phyloP scores from a whole-genome alignment of 37 sponge, comb jelly and placozoan genomes.

The Ianthella basta region DNA sequence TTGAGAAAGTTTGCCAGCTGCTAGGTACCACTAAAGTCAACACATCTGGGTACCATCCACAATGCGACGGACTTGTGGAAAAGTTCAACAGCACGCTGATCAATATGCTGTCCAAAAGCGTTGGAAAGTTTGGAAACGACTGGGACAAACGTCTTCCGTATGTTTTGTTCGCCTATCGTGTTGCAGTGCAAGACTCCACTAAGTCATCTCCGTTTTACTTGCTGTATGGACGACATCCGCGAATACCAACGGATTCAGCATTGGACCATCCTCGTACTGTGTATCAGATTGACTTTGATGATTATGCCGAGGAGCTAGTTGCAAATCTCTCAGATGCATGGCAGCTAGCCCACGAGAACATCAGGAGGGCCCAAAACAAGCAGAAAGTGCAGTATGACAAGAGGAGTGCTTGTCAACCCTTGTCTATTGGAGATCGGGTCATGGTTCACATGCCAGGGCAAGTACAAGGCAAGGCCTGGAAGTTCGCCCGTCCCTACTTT shows the following conservation, averaged over 20 bases:
- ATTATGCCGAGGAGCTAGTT: conserved; percentile 34
- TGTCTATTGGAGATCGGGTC: conserved; percentile 31
- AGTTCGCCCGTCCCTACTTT: conserved; percentile 42
- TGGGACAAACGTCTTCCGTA: conserved; percentile 54
- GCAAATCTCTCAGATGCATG: conserved; percentile 30
- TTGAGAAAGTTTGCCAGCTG: conserved; percentile 7
- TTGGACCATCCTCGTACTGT: neutral
- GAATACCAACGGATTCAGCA: conserved; percentile 39
- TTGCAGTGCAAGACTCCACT: conserved; percentile 36
- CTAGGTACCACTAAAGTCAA: neutral
- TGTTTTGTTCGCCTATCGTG: conserved; percentile 53
- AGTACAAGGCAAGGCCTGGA: conserved; percentile 25
- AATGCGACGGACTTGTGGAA: conserved; percentile 46
- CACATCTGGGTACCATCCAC: too few relatives aligned
- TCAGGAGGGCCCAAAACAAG: conserved; percentile 25
- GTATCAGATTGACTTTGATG: conserved; percentile 30
- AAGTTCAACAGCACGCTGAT: conserved; percentile 46
- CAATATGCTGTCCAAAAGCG: conserved; percentile 39
- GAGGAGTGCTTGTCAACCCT: neutral
- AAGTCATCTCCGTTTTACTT: conserved; percentile 52
- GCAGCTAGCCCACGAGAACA: conserved; percentile 37
- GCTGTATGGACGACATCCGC: conserved; percentile 45
- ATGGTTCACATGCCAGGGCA: conserved; percentile 37
- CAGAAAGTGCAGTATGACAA: conserved; percentile 34
- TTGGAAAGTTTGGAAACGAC: neutral